phyloP scores from a whole-genome alignment of 2,888 invertebrate genomes.

The Andricus quercusramuli region DNA sequence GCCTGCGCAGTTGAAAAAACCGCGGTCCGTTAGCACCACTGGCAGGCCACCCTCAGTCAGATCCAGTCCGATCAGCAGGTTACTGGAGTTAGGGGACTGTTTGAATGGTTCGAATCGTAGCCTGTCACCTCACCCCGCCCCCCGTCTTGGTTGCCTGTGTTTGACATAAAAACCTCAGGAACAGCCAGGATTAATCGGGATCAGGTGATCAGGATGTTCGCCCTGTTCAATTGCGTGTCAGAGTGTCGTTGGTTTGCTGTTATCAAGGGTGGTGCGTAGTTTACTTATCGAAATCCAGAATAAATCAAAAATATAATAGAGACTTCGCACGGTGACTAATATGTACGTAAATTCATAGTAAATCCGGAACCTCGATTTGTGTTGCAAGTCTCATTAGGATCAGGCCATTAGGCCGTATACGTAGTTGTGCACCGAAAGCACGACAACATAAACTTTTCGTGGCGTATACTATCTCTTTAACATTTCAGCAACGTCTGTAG shows the following conservation, averaged over 20 bases:
- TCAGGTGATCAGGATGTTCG: constrained; percentile 20
- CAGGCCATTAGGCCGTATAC: neutral
- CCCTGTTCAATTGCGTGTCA: constrained; percentile 1
- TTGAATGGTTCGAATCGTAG: neutral
- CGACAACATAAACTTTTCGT: neutral
- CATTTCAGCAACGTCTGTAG: neutral
- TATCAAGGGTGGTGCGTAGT: constrained; percentile 8
- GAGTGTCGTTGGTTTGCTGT: neutral
- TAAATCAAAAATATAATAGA: neutral
- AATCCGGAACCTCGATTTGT: neutral
- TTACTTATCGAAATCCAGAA: neutral
- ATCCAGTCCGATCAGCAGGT: too few species aligned
- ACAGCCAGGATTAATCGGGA: constrained; percentile 18
- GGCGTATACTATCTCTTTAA: neutral
- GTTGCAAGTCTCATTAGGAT: constrained; percentile 3
- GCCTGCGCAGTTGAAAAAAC: too few species aligned
- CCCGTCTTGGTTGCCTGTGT: neutral
- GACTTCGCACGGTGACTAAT: neutral
- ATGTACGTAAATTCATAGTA: neutral
- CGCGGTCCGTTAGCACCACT: too few species aligned
- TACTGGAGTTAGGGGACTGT: too few species aligned
- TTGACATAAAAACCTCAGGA: neutral
- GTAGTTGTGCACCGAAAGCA: neutral
- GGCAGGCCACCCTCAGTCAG: too few species aligned
- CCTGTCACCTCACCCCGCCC: neutral